Percentiles rank a stretch among this genome's conserved stretches.
Conservation (phyloP, 2,888 invertebrate genomes). For the Zygogramma bicolorata region DNA sequence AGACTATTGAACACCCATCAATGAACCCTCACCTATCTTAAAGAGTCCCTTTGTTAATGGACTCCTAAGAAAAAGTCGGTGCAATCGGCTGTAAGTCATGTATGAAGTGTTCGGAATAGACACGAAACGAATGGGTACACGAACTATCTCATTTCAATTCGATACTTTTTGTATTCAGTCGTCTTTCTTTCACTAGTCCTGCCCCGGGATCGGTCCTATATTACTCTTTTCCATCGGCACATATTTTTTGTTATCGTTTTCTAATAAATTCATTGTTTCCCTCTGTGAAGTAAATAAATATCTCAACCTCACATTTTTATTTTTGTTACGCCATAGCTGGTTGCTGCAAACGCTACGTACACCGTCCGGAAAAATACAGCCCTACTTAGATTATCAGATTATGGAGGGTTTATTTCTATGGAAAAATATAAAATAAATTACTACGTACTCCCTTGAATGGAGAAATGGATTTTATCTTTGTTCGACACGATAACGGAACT, state of each 20-base stretch:
- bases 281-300: neutral
- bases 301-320: neutral
- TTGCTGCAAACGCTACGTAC: neutral
- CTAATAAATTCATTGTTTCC: neutral
- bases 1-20: too few species aligned
- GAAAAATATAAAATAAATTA: conserved; percentile 12
- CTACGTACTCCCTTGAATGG: conserved; percentile 1
- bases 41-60: too few species aligned
- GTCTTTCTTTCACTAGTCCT: too few species aligned
- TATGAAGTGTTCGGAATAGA: too few species aligned
- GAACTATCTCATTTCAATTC: too few species aligned
- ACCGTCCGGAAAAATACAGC: conserved; percentile 1
- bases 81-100: too few species aligned
- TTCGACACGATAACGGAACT: conserved; percentile 2
- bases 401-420: conserved; percentile 8
- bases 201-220: neutral
- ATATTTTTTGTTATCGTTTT: neutral
- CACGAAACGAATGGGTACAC: too few species aligned
- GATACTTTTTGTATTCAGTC: too few species aligned
- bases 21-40: too few species aligned
- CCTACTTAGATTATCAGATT: conserved; percentile 9
- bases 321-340: neutral
- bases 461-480: neutral
- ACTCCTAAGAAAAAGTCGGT: too few species aligned
- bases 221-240: neutral